These are phyloP conservation scores for Hephaestus fuliginosus DNA, from an alignment of 2,797 vertebrate genomes.

Conservation along the genomic window DNA sequence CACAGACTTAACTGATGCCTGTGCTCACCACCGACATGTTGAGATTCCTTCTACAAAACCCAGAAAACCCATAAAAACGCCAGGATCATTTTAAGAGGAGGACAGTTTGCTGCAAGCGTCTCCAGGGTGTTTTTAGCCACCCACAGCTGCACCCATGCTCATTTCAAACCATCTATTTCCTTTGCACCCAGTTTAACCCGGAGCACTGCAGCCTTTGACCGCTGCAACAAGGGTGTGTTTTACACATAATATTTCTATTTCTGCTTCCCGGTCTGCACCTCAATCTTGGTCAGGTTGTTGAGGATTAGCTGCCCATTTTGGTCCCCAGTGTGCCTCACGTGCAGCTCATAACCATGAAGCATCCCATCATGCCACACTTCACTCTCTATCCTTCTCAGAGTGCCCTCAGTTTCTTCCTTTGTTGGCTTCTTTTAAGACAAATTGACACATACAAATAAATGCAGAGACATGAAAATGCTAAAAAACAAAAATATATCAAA, in stretches of 20 bases:
- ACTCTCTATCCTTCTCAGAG: slow-evolving; percentile 9
- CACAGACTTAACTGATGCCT: slow-evolving; percentile 34
- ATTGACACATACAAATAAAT: not conserved
- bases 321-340: slow-evolving; percentile 23
- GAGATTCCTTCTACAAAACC: slow-evolving; percentile 48
- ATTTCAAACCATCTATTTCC: slow-evolving; percentile 79
- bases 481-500: slow-evolving; percentile 44
- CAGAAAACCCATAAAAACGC: slow-evolving; percentile 57
- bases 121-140: slow-evolving; percentile 72
- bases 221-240: slow-evolving; percentile 85
- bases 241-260: slow-evolving; percentile 81
- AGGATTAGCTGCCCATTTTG: slow-evolving; percentile 56
- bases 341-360: slow-evolving; percentile 22
- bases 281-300: slow-evolving; percentile 60
- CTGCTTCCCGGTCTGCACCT: slow-evolving; percentile 55
- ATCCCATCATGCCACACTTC: slow-evolving; percentile 25
- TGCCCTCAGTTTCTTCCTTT: not conserved
- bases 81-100: slow-evolving; percentile 63
- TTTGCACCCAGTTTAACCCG: slow-evolving; percentile 74
- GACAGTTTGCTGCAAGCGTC: slow-evolving; percentile 54
- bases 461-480: slow-evolving; percentile 5
- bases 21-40: slow-evolving; percentile 40
- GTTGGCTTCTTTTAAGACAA: not conserved
- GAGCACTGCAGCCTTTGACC: slow-evolving; percentile 54
- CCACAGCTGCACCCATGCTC: slow-evolving; percentile 67